These are phyloP conservation scores for Andrena cerasifolii DNA, from an alignment of 1,140 invertebrate species.

Conservation along the genomic window DNA sequence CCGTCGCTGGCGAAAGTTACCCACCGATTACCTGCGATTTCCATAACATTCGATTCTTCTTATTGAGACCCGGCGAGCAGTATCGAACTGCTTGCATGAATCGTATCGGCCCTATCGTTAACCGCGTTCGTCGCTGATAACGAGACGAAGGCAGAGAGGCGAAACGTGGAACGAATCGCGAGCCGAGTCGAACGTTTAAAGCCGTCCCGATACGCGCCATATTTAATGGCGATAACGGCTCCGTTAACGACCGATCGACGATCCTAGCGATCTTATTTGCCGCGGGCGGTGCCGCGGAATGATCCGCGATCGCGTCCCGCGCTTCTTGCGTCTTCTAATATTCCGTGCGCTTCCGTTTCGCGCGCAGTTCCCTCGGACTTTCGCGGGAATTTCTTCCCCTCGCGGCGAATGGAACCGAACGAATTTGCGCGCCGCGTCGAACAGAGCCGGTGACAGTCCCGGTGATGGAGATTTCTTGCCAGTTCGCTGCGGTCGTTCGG, in stretches of 20 bases:
- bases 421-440: no score
- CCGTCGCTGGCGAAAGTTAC: no score
- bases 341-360: not conserved
- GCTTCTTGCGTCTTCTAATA: not conserved
- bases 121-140: slow-evolving; percentile 14
- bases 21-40: no score
- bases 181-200: not conserved
- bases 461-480: not conserved
- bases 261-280: slow-evolving; percentile 38
- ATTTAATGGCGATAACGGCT: slow-evolving; percentile 62
- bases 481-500: not conserved
- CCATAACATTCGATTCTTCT: no score
- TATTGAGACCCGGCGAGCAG: no score
- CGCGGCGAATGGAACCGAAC: no score
- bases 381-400: not conserved
- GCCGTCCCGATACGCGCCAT: slow-evolving; percentile 35
- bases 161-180: slow-evolving; percentile 25
- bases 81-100: no score
- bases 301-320: slow-evolving; percentile 1
- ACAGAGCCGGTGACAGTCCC: not conserved
- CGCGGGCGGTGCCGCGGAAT: slow-evolving; percentile 21
- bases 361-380: not conserved
- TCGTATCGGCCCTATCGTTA: no score
- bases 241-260: slow-evolving; percentile 53
- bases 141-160: not conserved